phyloP scores from a whole-genome alignment of 2,888 invertebrate species.

The Sarcophaga rosellei region DNA sequence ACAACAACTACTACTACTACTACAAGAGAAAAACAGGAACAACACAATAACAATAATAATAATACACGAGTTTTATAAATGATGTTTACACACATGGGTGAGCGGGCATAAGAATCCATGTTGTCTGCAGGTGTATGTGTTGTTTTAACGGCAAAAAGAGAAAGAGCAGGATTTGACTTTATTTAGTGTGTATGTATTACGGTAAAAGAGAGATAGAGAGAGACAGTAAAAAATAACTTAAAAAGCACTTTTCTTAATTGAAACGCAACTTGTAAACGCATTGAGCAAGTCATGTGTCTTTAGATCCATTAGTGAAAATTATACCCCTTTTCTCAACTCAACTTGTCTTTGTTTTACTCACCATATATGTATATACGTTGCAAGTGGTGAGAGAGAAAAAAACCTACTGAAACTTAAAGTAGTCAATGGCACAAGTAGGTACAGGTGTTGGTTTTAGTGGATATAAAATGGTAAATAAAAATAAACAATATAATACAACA shows the following conservation, averaged over 20 bases:
- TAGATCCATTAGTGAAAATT: slow-evolving; percentile 68
- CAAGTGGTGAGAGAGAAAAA: background rate
- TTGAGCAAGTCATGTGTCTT: slow-evolving; percentile 53
- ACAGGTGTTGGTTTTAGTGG: slow-evolving; percentile 38
- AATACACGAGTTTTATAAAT: slow-evolving; percentile 52
- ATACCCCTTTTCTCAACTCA: slow-evolving; percentile 34
- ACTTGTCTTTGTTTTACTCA: background rate
- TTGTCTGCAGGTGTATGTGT: slow-evolving; percentile 2
- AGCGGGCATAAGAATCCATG: background rate
- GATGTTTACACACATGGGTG: slow-evolving; percentile 19
- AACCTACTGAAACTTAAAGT: slow-evolving; percentile 13
- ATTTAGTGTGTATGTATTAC: slow-evolving; percentile 34
- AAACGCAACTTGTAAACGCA: slow-evolving; percentile 62
- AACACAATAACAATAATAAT: slow-evolving; percentile 23
- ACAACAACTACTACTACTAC: slow-evolving; percentile 7
- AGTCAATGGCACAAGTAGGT: slow-evolving; percentile 23
- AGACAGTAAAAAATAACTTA: slow-evolving; percentile 51
- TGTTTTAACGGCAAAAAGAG: background rate
- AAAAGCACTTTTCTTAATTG: slow-evolving; percentile 69
- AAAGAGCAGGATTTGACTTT: background rate
- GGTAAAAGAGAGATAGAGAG: slow-evolving; percentile 34
- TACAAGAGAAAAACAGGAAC: slow-evolving; percentile 31
- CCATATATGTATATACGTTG: background rate
- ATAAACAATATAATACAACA: slow-evolving; percentile 20
- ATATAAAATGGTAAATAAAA: slow-evolving; percentile 15